Percentiles rank a stretch among this genome's conserved stretches.
Evolutionary conservation across 2,888 invertebrate genomes (phyloP).

Genomic region (Nephrotoma appendiculata): DNA sequence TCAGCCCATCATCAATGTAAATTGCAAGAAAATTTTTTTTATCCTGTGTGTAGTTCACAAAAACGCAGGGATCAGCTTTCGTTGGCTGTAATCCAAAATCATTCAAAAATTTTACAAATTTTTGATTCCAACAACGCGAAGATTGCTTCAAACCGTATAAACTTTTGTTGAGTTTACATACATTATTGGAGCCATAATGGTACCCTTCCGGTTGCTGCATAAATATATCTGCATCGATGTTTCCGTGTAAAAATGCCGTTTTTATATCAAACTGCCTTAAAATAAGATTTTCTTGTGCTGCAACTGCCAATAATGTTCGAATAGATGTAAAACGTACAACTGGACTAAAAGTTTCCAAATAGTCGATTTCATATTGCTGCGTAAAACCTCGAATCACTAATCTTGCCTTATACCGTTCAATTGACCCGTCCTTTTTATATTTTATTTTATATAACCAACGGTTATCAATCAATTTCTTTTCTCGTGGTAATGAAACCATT

Average conservation of each 20-base stretch:
- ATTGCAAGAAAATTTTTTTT: background rate
- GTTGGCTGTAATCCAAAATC: slow-evolving; percentile 8
- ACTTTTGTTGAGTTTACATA: slow-evolving; percentile 9
- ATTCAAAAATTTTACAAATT: too few species aligned
- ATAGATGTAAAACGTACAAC: slow-evolving; percentile 8
- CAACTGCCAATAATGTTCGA: slow-evolving; percentile 7
- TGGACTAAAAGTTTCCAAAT: slow-evolving; percentile 15
- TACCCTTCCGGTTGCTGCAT: slow-evolving; percentile 11
- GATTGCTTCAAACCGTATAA: slow-evolving; percentile 13
- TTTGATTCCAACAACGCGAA: background rate
- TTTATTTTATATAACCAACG: slow-evolving; percentile 9
- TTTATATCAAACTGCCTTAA: slow-evolving; percentile 13
- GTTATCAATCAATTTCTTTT: background rate
- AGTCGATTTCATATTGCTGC: slow-evolving; percentile 15
- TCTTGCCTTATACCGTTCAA: slow-evolving; percentile 12
- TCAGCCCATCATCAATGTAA: slow-evolving; percentile 8
- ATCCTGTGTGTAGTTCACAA: background rate
- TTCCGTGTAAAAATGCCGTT: slow-evolving; percentile 12
- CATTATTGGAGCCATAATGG: slow-evolving; percentile 7
- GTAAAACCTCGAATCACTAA: slow-evolving; percentile 14
- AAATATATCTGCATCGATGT: slow-evolving; percentile 9
- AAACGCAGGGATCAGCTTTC: slow-evolving; percentile 16
- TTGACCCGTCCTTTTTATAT: background rate
- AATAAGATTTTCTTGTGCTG: slow-evolving; percentile 8
- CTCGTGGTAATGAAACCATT: background rate